Evolutionary conservation across 2,888 invertebrate species (phyloP), one percentile per base, ranked within the genome.

Genomic region (Apoda limacodes): DNA sequence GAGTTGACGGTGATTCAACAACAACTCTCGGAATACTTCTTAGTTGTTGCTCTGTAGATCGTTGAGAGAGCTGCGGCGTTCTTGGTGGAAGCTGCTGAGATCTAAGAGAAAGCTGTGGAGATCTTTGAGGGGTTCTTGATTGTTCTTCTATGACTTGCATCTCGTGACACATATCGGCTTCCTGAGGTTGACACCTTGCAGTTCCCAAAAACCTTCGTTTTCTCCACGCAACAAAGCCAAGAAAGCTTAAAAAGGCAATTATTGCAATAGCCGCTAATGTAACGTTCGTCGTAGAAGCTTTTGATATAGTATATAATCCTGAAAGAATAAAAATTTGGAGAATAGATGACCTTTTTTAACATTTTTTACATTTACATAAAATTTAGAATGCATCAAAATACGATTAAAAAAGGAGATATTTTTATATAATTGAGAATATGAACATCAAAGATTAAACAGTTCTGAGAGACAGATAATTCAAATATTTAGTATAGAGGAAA

Each of bases 291-390:
- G 60, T 60, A 9, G 78, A 71, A n/a, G 72, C 74, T 46, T 63
- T 66, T 11, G 78, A 69, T 63, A 76, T 64, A 39, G 62, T 55
- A 50, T 70, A 67, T 27, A 68, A 38, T 23, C 74, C 78, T 78
- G 55, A 28, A 45, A 42, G 31, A 37, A 43, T 45, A 28, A 39
- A 30, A n/a, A n/a, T n/a, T n/a, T n/a, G n/a, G n/a, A n/a, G n/a
- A n/a, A n/a, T n/a, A n/a, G n/a, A n/a, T n/a, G n/a, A n/a, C n/a
- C n/a, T n/a, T n/a, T n/a, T n/a, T n/a, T n/a, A n/a, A n/a, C n/a
- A n/a, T n/a, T n/a, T n/a, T n/a, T n/a, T n/a, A n/a, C n/a, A n/a
- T n/a, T n/a, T n/a, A n/a, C n/a, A n/a, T n/a, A n/a, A n/a, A n/a
- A n/a, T n/a, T n/a, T n/a, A n/a, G n/a, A n/a, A n/a, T n/a, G n/a